Base-by-base conservation (phyloP, 2,797 vertebrate species). In the Lacerta agilis region DNA sequence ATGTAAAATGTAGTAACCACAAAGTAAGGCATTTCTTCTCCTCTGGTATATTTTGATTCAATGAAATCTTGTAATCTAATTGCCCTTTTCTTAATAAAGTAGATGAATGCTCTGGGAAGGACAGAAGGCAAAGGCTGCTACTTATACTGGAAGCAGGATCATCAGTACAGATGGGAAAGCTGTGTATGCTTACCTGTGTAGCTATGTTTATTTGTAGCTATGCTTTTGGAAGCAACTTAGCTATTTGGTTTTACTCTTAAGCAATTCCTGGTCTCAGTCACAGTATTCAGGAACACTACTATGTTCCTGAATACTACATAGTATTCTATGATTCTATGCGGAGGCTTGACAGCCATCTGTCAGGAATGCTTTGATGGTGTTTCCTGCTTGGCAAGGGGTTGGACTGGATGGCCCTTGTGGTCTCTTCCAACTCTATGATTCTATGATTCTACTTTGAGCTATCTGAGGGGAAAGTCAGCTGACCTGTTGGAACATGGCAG, bases 21-120 rank as follows among this genome's bases (percentile, higher is more conserved):
- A 82, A 82, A 45, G 81, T 67, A 69, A 69, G 29, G 11, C 80
- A 72, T 58, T 73, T 83, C n/a, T 83, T 55, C n/a, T 23, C 73
- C 49, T 73, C 45, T 23, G 55, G n/a, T 55, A 58, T 69, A n/a
- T 73, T 73, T 45, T 25, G 2, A 49, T 83, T 73, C 43, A 78
- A 78, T 49, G 41, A 78, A 78, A 25, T 20, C 25, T 49, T 45
- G 27, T 45, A 78, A 27, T 78, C 76, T 43, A 45, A 77, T 45
- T 29, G 27, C 76, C 41, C 72, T 73, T 83, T 45, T 69, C 27
- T 33, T 79, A 79, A 58, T 58, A 58, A 55, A 79, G n/a, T 20
- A n/a, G 25, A 43, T 55, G 17, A 25, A 15, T 55, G 6, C 49
- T 45, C 13, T 78, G 76, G 25, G 49, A 45, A 45, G 41, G 9